Percentiles rank a stretch among this genome's conserved stretches.
These are phyloP conservation scores for Strigamia maritima DNA, from an alignment of 2,888 invertebrate species.

Conservation along the genomic window DNA sequence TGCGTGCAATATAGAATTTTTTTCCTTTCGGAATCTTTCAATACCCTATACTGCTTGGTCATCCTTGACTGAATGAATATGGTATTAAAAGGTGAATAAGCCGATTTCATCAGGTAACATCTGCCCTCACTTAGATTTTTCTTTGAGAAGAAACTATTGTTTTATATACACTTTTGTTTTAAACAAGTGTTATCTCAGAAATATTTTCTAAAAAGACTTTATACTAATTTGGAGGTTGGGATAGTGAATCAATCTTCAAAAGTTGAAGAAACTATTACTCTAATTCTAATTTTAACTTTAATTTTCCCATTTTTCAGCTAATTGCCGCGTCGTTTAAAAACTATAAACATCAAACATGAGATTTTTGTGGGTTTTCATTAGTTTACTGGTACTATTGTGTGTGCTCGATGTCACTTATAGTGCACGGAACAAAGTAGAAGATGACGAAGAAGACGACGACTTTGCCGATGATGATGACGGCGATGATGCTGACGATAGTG, in stretches of 20 bases:
- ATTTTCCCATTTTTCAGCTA: neutral
- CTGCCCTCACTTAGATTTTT: neutral
- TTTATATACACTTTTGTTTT: neutral
- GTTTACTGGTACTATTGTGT: neutral
- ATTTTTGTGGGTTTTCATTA: neutral
- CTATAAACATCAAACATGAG: neutral
- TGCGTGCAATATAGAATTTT: no score
- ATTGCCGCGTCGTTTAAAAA: neutral
- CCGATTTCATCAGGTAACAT: neutral
- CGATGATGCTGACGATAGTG: neutral
- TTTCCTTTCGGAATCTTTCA: no score
- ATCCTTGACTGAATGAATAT: no score
- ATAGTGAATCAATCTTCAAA: no score
- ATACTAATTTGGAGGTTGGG: no score
- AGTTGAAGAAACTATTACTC: no score
- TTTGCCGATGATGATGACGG: conserved; percentile 5
- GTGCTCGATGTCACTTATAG: neutral
- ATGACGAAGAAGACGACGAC: conserved; percentile 22
- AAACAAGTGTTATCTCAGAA: no score
- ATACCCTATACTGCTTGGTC: no score
- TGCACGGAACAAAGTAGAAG: neutral
- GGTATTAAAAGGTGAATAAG: neutral
- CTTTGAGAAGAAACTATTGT: neutral
- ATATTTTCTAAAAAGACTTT: no score
- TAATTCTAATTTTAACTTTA: neutral